These are phyloP conservation scores for Bubo blakistoni DNA, from an alignment of 2,113 vertebrate species.

Conservation along the genomic window DNA sequence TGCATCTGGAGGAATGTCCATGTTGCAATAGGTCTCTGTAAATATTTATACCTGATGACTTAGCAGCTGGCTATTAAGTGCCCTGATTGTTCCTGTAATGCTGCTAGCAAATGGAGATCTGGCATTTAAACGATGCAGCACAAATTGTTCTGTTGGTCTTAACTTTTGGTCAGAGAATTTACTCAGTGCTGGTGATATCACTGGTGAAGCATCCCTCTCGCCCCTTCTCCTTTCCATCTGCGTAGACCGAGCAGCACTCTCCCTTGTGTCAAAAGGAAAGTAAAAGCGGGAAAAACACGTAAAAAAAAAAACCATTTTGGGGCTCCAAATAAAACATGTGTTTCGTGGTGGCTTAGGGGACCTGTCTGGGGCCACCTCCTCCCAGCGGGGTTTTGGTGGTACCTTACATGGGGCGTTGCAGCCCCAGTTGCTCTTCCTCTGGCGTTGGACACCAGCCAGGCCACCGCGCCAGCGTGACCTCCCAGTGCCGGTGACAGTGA, in stretches of 20 bases:
- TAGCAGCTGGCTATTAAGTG: conserved; percentile 56
- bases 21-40: conserved; percentile 49
- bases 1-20: conserved; percentile 32
- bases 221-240: not conserved
- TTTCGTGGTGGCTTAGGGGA: not conserved
- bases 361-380: not conserved
- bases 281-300: not conserved
- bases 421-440: not conserved
- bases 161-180: conserved; percentile 33
- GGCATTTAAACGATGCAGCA: conserved; percentile 36
- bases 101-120: conserved; percentile 43
- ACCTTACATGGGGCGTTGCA: no score
- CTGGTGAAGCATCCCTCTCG: conserved; percentile 1
- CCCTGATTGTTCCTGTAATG: not conserved
- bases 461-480: rapidly evolving
- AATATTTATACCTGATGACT: conserved; percentile 67
- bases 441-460: rapidly evolving
- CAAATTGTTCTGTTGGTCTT: conserved; percentile 27
- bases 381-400: rapidly evolving
- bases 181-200: conserved; percentile 46
- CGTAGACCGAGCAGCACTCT: rapidly evolving
- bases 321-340: rapidly evolving
- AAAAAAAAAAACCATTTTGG: rapidly evolving
- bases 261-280: rapidly evolving
- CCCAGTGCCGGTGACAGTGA: not conserved